A percentile compares a stretch with the other conserved stretches of the same genome.
phyloP scores from a whole-genome alignment of 2,797 vertebrate species.

The Gymnothorax reevesii region DNA sequence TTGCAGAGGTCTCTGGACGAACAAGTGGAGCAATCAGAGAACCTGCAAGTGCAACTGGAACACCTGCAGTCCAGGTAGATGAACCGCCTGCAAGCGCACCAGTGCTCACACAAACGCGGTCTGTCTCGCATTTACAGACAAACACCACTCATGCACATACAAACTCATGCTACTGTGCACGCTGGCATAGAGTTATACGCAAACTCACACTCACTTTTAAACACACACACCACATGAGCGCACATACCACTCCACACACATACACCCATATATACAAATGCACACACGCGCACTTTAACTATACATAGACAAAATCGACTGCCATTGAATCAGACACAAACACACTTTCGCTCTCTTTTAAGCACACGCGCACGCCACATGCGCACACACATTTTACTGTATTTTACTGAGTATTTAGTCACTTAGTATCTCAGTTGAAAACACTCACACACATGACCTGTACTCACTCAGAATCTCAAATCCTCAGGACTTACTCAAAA shows the following conservation, averaged over 20 bases:
- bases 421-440: too few species aligned
- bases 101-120: too few species aligned
- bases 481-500: too few species aligned
- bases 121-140: too few species aligned
- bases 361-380: too few species aligned
- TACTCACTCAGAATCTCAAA: too few species aligned
- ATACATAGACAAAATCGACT: neutral
- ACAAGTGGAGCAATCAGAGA: slow-evolving; percentile 92
- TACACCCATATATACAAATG: neutral
- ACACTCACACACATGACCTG: too few species aligned
- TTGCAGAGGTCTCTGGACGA: slow-evolving; percentile 93
- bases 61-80: slow-evolving; percentile 90
- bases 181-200: slow-evolving; percentile 22
- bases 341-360: too few species aligned
- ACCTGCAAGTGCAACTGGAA: slow-evolving; percentile 92
- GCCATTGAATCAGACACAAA: too few species aligned
- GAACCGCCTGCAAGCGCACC: too few species aligned
- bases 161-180: neutral
- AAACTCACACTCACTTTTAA: neutral
- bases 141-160: neutral
- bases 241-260: neutral
- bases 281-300: neutral
- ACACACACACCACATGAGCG: neutral
- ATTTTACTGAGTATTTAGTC: too few species aligned
- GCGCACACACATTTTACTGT: too few species aligned